Conservation (phyloP, 2,797 vertebrate genomes). For the Okamejei kenojei region DNA sequence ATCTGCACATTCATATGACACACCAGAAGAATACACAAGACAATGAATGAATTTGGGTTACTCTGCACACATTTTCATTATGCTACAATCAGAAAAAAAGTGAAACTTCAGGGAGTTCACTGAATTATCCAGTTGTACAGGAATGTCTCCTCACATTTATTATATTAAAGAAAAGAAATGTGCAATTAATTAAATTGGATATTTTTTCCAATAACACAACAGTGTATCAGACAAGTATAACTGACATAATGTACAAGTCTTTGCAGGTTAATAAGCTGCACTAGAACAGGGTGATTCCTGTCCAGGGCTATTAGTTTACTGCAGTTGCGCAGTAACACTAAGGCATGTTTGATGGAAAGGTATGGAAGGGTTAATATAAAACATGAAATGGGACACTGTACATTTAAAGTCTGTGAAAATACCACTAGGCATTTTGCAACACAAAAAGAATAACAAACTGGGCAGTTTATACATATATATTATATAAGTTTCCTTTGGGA, state of each 20-base stretch:
- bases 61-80: neutral
- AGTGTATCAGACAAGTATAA: conserved; percentile 62
- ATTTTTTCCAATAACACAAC: conserved; percentile 49
- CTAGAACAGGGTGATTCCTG: neutral
- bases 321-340: conserved; percentile 9
- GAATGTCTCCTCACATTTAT: conserved; percentile 50
- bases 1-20: neutral
- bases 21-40: neutral
- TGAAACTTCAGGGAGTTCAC: neutral
- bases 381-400: conserved; percentile 31
- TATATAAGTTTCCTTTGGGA: neutral
- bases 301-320: conserved; percentile 33
- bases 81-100: conserved; percentile 10
- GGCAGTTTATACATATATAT: conserved; percentile 29
- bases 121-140: conserved; percentile 30
- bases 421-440: conserved; percentile 32
- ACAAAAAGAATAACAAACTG: conserved; percentile 23
- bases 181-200: conserved; percentile 60
- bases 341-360: conserved; percentile 33
- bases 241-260: conserved; percentile 55
- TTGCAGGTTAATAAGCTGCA: conserved; percentile 32
- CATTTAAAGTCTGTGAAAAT: conserved; percentile 29
- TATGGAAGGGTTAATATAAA: conserved; percentile 29
- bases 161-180: conserved; percentile 70
- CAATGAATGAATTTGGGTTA: neutral